A percentile compares a stretch with the other conserved stretches of the same genome.
Conservation (phyloP, 2,113 vertebrate genomes). For the Chrysochloris asiatica region DNA sequence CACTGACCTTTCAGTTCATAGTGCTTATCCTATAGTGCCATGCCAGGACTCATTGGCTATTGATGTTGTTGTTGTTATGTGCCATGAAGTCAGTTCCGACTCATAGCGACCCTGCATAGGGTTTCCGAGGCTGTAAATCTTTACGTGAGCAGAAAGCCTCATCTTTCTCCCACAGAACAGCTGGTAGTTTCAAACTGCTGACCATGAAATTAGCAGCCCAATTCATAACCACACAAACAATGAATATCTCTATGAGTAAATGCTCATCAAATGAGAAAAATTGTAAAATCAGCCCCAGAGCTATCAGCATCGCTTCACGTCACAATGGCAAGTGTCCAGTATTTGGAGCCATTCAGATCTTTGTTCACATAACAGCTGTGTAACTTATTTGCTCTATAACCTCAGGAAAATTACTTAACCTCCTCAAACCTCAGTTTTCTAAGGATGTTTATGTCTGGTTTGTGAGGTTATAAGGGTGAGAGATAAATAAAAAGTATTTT, state of each 20-base stretch:
- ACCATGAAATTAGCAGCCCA: no score
- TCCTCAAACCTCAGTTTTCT: conserved; percentile 5
- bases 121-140: no score
- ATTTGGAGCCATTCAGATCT: not conserved
- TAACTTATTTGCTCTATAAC: not conserved
- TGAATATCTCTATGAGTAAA: not conserved
- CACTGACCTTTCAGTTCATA: no score
- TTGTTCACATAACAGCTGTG: not conserved
- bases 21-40: no score
- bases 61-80: no score
- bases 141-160: no score
- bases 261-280: not conserved
- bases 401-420: not conserved
- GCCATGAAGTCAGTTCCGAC: no score
- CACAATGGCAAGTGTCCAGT: not conserved
- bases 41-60: no score
- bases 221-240: not conserved
- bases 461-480: not conserved
- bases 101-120: no score
- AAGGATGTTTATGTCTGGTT: not conserved
- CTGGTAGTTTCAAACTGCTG: no score
- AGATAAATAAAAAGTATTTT: not conserved
- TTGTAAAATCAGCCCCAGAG: not conserved
- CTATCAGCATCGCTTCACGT: not conserved
- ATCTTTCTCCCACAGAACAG: no score